Base-by-base conservation (phyloP, 2,888 invertebrate genomes). In the Agrilus cyanescens region DNA sequence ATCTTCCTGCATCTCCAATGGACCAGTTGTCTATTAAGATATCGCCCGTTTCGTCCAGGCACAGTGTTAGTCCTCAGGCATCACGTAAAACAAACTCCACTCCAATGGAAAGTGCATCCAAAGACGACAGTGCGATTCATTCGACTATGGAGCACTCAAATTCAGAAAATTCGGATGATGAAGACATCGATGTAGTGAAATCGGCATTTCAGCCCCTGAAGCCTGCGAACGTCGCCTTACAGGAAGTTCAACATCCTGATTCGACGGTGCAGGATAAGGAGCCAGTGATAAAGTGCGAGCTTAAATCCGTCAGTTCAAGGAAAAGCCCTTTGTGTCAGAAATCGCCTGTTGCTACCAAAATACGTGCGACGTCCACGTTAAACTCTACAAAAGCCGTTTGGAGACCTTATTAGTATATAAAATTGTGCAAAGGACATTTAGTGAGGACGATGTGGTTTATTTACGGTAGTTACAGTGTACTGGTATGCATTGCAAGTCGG, bases 131-230 rank as follows among this genome's bases (percentile, higher is more conserved):
- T 56, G 72, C 77, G 59, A 74, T 74, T 13, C 78, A 76, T 57
- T 82, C 80, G 10, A 75, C 77, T 10, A 71, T 75, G 46, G 77
- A 76, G 31, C 73, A 74, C 18, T 75, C 75, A 1, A 72, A 72
- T 47, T 68, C 69, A 39, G 70, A 71, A 32, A 65, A 68, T 37
- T 74, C 77, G 4, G 81, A 81, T 37, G 82, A 82, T 45, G 82
- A 82, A 56, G 78, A 78, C 43, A 82, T 82, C 53, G 83, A 82
- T 57, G 83, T 83, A 16, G 83, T 83, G 0, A 80, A 79, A 55
- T 83, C 83, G 0, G 83, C 83, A 2, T 84, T 82, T 63, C 78
- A 80, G 38, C 80, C 82, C 15, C 78, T 80, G 40, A 68, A 73
- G 49, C 74, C 76, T 1, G 76, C 75, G 46, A 76, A 71, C 52